A percentile compares a stretch with the other conserved stretches of the same genome.
phyloP scores from a whole-genome alignment of 2,888 invertebrate species.

The Drosophila siamana region DNA sequence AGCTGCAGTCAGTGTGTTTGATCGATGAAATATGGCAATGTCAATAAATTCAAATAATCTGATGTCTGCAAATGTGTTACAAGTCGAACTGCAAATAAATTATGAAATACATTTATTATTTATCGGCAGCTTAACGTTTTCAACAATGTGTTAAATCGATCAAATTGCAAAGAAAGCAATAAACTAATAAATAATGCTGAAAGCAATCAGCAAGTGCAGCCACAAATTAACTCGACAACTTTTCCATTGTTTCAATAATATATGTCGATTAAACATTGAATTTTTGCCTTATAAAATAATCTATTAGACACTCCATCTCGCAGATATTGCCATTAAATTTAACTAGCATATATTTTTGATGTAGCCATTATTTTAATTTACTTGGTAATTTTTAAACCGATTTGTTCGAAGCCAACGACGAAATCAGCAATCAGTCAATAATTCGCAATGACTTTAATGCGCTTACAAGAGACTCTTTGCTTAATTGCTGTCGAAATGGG shows the following conservation, averaged over 20 bases:
- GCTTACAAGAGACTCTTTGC: conserved; percentile 34
- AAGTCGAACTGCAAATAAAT: neutral
- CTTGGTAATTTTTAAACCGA: neutral
- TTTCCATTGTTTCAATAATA: too few relatives aligned
- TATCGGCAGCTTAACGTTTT: neutral
- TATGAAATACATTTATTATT: neutral
- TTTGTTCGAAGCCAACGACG: neutral
- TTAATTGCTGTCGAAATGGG: conserved; percentile 41
- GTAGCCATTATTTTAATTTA: neutral
- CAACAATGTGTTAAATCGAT: neutral
- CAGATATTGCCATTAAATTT: too few relatives aligned
- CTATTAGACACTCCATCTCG: too few relatives aligned
- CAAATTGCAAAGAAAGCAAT: neutral
- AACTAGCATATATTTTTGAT: too few relatives aligned
- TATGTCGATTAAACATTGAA: too few relatives aligned
- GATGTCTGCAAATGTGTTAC: neutral
- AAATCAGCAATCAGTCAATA: conserved; percentile 17
- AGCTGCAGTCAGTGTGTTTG: too few relatives aligned
- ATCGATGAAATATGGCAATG: neutral
- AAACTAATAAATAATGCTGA: neutral
- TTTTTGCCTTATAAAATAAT: too few relatives aligned
- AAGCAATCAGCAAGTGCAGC: neutral
- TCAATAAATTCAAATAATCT: neutral
- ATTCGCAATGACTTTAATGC: conserved; percentile 42
- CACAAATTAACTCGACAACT: neutral